Evolutionary conservation across 2,797 vertebrate species (phyloP), one percentile per base, ranked within the genome.

Genomic region (Petrocephalus schoutedeni): DNA sequence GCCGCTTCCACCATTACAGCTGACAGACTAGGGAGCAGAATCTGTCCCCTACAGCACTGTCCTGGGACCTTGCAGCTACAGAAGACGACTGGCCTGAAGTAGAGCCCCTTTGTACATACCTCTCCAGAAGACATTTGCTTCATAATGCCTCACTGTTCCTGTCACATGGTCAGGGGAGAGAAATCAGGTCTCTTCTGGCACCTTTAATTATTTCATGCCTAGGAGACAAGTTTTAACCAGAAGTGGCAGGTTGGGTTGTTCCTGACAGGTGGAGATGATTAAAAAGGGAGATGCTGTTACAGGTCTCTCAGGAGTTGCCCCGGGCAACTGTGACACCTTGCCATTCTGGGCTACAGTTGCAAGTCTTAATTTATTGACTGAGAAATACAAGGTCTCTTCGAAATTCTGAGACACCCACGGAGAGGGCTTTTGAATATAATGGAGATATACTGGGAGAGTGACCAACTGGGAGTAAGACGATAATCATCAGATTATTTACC

Each of bases 161-260:
- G 96, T 96, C 96, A 96, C 94, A 93, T 93, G 93, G 95, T 93
- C 92, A 91, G 89, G 87, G 93, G 93, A 95, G 28, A 95, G 93
- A 90, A 94, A 94, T 91, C 92, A 94, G 93, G 93, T 92, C 94
- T 95, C 93, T 93, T 94, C 95, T 96, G 96, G 95, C 96, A 98
- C 97, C 97, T 99, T 98, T 99, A 98, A 99, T 99, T 98, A 99
- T 98, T 98, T 99, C 98, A 98, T 99, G 98, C 98, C 98, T 99
- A 98, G 98, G 97, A 99, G 98, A 99, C 98, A 99, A 96, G 97
- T 99, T 99, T 98, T 99, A 99, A 99, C 97, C 97, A 98, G 98
- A 98, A 98, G 97, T 98, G 98, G 98, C 97, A 97, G 97, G 96
- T 96, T 97, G 98, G 97, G 98, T 97, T 97, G 96, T 95, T 97